Evolutionary conservation across 2,888 invertebrate genomes (phyloP), one percentile per base, ranked within the genome.

Genomic region (Ophioninae sp.): DNA sequence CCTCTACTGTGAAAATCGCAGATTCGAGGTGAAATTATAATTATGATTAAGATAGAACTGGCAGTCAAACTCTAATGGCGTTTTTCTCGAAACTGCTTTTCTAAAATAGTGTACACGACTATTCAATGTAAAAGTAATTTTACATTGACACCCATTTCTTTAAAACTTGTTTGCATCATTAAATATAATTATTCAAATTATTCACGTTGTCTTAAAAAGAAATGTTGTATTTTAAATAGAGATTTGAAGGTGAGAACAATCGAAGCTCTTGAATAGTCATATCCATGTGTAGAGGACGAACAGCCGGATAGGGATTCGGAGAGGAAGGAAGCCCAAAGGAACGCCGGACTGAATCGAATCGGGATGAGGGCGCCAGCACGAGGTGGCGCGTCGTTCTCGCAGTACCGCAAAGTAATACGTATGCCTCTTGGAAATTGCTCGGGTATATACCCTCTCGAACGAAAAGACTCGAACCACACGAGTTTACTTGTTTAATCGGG

Each of bases 361-460:
- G 79, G 59, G 22, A 81, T 79, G 81, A 73, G 79, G 78, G 81
- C 51, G 58, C 76, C 77, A 65, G 81, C 71, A 73, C 68, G 61
- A 67, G 51, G 20, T 51, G 2, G 72, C 73, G 63, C 23, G 64
- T 44, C 79, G 67, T 72, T 84, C 72, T 56, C 69, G n/a, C 63
- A 59, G 59, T 58, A 72, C 78, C 78, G 71, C 84, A 84, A 81
- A 79, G 79, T 84, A 81, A 75, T 84, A 72, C 79, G 78, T 81
- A 84, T 79, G 71, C 67, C 71, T 37, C 44, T 68, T 81, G 44
- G 67, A 76, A 84, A 81, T 84, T 73, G 76, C 72, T 83, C 74
- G 61, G 23, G 44, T 22, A 51, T 41, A 58, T 73, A 59, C 58
- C 9, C 13, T n/a, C 63, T 51, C 51, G 30, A 59, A 39, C 65